Evolutionary conservation across 2,113 vertebrate genomes (phyloP).

Genomic region (Isurus oxyrinchus): DNA sequence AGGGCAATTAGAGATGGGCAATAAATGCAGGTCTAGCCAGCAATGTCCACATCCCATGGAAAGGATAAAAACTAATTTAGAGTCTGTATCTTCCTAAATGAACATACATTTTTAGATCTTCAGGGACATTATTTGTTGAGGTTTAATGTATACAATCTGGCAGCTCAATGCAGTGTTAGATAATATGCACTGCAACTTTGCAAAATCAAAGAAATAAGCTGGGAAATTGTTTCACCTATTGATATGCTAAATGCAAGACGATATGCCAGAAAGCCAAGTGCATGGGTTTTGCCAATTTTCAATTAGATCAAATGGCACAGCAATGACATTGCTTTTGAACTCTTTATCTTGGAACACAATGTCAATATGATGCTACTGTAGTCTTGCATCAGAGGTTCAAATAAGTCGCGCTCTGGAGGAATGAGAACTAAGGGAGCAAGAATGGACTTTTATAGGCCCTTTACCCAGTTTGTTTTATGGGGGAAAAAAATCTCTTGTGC

Average conservation of each 20-base stretch:
- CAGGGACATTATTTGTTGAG: neutral
- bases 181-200: neutral
- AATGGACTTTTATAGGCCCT: neutral
- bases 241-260: neutral
- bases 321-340: neutral
- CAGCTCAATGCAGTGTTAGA: neutral
- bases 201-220: slow-evolving; percentile 24
- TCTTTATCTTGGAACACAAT: neutral
- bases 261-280: slow-evolving; percentile 6
- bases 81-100: neutral
- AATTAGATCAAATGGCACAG: neutral
- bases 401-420: neutral
- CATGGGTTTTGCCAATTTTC: slow-evolving; percentile 4
- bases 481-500: neutral
- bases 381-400: neutral
- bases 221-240: slow-evolving; percentile 7
- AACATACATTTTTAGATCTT: slow-evolving; percentile 17
- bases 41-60: no score
- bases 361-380: neutral
- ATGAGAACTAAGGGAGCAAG: neutral
- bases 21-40: no score
- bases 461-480: neutral
- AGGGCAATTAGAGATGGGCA: no score
- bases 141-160: neutral
- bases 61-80: neutral